These are phyloP conservation scores for Osmerus mordax DNA, from an alignment of 2,113 vertebrate species.

Conservation along the genomic window DNA sequence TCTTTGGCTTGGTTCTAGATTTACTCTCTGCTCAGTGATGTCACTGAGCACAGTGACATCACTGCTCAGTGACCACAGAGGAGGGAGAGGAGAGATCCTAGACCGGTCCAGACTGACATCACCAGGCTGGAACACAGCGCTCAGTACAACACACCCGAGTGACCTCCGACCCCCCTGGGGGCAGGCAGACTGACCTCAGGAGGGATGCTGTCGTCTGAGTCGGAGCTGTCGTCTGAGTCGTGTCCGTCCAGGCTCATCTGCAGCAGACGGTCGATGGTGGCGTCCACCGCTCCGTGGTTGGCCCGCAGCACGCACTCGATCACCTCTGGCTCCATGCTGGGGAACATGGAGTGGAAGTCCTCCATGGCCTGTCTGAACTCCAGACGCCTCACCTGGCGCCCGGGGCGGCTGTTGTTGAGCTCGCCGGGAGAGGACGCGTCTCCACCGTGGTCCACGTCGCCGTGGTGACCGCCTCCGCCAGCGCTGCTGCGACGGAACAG, in stretches of 20 bases:
- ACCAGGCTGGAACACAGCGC: too few species aligned
- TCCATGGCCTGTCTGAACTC: slow-evolving; percentile 99
- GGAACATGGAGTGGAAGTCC: slow-evolving; percentile 98
- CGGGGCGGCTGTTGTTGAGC: slow-evolving; percentile 84
- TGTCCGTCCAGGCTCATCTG: slow-evolving; percentile 94
- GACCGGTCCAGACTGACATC: too few species aligned
- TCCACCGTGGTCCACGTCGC: slow-evolving; percentile 57
- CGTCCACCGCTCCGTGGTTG: slow-evolving; percentile 94
- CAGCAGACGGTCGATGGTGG: slow-evolving; percentile 95
- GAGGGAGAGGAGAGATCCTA: background rate
- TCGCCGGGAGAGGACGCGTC: slow-evolving; percentile 67
- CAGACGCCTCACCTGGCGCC: slow-evolving; percentile 85
- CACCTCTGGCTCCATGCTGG: slow-evolving; percentile 95
- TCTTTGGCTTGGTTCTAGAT: background rate
- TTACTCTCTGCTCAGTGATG: too few species aligned
- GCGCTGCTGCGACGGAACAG: slow-evolving; percentile 74
- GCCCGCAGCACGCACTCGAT: slow-evolving; percentile 95
- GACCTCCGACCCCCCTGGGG: background rate
- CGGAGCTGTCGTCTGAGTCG: slow-evolving; percentile 85
- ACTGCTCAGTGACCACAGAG: background rate
- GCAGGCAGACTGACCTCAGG: slow-evolving; percentile 77
- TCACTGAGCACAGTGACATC: too few species aligned
- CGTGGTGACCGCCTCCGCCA: slow-evolving; percentile 56
- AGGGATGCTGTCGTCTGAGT: slow-evolving; percentile 94
- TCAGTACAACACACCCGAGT: too few species aligned